Percentiles rank a stretch among this genome's conserved stretches.
These are phyloP conservation scores for Chroicocephalus ridibundus DNA, from an alignment of 2,113 vertebrate genomes.

Conservation along the genomic window DNA sequence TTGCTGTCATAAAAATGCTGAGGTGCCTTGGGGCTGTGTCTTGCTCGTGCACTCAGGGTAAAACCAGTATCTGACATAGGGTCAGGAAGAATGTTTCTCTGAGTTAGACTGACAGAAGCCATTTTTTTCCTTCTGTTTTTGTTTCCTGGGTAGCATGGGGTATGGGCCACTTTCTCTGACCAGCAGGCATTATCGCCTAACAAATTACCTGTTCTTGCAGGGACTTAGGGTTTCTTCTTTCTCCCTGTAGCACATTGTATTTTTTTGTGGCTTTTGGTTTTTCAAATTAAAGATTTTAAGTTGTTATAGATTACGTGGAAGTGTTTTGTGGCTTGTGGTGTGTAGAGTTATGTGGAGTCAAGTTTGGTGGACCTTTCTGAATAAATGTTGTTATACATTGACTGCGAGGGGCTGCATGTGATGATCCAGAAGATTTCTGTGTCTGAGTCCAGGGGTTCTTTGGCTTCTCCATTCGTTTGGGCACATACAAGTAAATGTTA, in stretches of 20 bases:
- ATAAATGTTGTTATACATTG: conserved; percentile 4
- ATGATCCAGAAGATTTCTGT: conserved; percentile 27
- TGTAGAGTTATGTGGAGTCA: conserved; percentile 21
- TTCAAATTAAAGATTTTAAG: conserved; percentile 68
- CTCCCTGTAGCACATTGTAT: conserved; percentile 16
- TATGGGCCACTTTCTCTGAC: neutral
- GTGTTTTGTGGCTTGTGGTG: conserved; percentile 66
- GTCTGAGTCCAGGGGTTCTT: neutral
- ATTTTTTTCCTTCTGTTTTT: neutral
- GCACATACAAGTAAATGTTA: neutral
- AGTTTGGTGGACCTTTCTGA: conserved; percentile 46
- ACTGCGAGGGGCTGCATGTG: neutral
- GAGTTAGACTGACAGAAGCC: neutral
- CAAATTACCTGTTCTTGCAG: conserved; percentile 44
- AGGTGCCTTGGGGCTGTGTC: neutral
- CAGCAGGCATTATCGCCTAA: neutral
- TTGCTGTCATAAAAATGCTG: neutral
- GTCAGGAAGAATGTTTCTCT: neutral
- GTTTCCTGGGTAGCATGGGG: neutral
- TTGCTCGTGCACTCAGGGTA: neutral
- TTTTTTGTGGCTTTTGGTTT: conserved; percentile 61
- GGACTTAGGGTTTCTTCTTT: neutral
- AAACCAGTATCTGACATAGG: neutral
- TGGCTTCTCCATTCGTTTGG: neutral
- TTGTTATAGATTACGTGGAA: conserved; percentile 60